These are phyloP conservation scores for Dicaeum eximium DNA, from an alignment of 2,113 vertebrate species.

Conservation along the genomic window DNA sequence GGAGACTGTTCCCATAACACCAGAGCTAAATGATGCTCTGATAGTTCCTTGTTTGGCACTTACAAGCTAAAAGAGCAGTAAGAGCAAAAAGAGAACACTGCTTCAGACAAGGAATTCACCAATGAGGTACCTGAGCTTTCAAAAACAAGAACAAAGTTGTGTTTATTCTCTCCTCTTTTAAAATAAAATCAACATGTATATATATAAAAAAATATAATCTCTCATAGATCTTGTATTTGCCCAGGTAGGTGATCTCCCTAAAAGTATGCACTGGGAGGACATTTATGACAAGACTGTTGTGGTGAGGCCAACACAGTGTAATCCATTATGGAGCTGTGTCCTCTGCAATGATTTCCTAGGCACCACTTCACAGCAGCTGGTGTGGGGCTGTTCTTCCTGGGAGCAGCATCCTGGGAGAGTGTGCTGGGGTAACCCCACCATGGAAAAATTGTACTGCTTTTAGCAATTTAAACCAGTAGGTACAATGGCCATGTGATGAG, in stretches of 20 bases:
- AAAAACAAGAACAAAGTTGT: neutral
- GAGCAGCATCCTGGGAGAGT: neutral
- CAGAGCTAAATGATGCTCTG: neutral
- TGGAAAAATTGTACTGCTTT: neutral
- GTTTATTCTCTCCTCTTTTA: neutral
- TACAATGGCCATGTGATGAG: neutral
- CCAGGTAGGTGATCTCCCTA: neutral
- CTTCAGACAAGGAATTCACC: neutral
- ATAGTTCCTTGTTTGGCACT: neutral
- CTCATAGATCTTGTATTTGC: neutral
- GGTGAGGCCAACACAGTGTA: neutral
- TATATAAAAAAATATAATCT: neutral
- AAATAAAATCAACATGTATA: neutral
- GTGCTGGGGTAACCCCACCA: neutral
- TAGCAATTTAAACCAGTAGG: neutral
- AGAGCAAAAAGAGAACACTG: neutral
- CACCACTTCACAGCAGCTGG: fast-evolving
- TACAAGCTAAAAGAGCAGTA: neutral
- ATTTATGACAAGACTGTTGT: neutral
- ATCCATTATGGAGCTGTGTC: neutral
- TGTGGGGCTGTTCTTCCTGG: neutral
- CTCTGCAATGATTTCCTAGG: neutral
- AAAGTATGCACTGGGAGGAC: neutral
- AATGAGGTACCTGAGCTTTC: neutral
- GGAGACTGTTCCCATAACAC: neutral